Base-by-base conservation (phyloP, 2,797 vertebrate species). In the Apogon talboti region DNA sequence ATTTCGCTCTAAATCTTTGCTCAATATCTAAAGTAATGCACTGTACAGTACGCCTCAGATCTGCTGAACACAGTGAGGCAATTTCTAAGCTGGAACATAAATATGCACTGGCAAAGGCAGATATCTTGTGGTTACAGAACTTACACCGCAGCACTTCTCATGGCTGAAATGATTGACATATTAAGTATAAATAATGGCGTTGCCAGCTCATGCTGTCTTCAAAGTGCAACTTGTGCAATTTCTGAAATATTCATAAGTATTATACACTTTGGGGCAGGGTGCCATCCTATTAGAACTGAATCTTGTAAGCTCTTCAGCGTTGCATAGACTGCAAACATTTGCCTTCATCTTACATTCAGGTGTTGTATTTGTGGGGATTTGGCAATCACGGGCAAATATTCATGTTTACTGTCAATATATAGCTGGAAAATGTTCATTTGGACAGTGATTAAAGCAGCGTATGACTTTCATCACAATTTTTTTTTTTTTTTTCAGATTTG, bases 111-210 rank as follows among this genome's bases (percentile, higher is more conserved):
- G 88, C 91, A 89, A 64, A 80, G 71, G 64, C 74, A 82, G 72
- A 88, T 86, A 92, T 89, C 82, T 86, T 87, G 89, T 89, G 88
- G 89, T 84, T 78, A 66, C 66, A 69, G 73, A 78, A 79, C 74
- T 56, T 79, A 79, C 74, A 65, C 87, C 84, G 76, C 89, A 89
- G 84, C 86, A 28, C 64, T 62, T 76, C 85, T 89, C 87, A 65
- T 45, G 84, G 81, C 82, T 88, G 82, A 76, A 86, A 88, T 93
- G 92, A 93, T 89, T 92, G 90, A 91, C 88, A 85, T 86, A 87
- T 91, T 90, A 87, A 85, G 85, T 93, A 92, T 88, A 91, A 91
- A 92, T 91, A 88, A 82, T 61, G 84, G 87, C 82, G 83, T 78
- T 72, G 58, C 82, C 77, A 71, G 82, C 77, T 76, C 65, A 55